These are phyloP conservation scores for Caenorhabditis sp. DNA, from an alignment of 2,888 invertebrate species.

Conservation along the genomic window DNA sequence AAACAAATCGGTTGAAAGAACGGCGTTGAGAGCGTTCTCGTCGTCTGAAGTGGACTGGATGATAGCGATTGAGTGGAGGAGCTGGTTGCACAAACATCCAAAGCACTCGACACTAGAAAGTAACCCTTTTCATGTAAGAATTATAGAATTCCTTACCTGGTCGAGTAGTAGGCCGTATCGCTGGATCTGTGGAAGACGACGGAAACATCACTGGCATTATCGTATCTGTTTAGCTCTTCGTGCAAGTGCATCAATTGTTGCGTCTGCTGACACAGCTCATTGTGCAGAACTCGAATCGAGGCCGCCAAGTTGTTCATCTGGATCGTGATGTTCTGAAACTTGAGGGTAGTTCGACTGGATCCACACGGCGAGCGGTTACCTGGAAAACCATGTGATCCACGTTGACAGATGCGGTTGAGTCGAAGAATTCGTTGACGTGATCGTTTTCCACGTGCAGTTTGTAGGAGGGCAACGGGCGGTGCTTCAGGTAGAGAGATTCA, in stretches of 20 bases:
- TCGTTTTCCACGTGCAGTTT: constrained; percentile 54
- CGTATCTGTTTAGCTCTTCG: constrained; percentile 61
- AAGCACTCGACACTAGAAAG: constrained; percentile 80
- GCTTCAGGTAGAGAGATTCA: constrained; percentile 84
- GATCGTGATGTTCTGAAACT: constrained; percentile 17
- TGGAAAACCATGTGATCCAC: background rate
- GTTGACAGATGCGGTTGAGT: constrained; percentile 18
- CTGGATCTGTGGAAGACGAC: constrained; percentile 31
- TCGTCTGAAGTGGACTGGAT: constrained; percentile 82
- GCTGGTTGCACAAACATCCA: constrained; percentile 87
- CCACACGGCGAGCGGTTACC: background rate
- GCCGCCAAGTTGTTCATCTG: constrained; percentile 16
- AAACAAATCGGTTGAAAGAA: constrained; percentile 3
- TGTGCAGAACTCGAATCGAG: constrained; percentile 67
- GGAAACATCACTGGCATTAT: constrained; percentile 35
- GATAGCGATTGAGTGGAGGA: constrained; percentile 93
- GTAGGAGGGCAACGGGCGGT: constrained; percentile 45
- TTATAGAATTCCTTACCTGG: constrained; percentile 16
- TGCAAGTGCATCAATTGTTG: constrained; percentile 59
- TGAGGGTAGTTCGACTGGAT: background rate
- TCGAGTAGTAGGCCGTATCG: constrained; percentile 50
- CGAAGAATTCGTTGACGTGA: constrained; percentile 50
- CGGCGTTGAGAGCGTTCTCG: constrained; percentile 8
- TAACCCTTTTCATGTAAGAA: background rate
- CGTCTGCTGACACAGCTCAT: constrained; percentile 54